Evolutionary conservation across 2,113 vertebrate genomes (phyloP), one percentile per base, ranked within the genome.

Genomic region (Typhlomys cinereus): DNA sequence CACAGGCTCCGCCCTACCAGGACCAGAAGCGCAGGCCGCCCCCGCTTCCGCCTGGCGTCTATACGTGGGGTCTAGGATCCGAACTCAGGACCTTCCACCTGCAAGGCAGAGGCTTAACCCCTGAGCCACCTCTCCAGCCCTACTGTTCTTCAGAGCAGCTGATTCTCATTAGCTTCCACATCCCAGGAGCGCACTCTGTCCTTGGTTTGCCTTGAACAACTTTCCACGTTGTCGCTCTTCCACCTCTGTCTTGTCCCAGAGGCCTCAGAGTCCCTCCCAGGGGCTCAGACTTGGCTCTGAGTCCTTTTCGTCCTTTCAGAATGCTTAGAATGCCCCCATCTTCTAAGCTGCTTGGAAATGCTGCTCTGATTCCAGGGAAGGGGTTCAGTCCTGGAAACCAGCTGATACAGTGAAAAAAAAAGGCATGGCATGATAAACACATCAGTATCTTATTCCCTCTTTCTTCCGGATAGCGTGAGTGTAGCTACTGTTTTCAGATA

Each of bases 161-260:
- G 46, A 18, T 34, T 25, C 20, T 61, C 52, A 67, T 18, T 54
- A 66, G 52, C 36, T 21, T 25, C 1, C 1, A 4, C 59, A 17
- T 17, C 34, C 62, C 27, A 39, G 31, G 17, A 8, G 48, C 0
- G 39, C 4, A 1, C 25, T 15, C 5, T 1, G 0, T 1, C 7
- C 36, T 57, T 64, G 0, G 3, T 21, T 11, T 44, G 46, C n/a
- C 52, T 82, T 23, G 44, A 23, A n/a, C 39, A 10, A 8, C 20
- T 18, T 41, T 14, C 6, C 39, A 81, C 29, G 23, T 76, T 57
- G 14, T 34, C 20, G 1, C 18, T 7, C 52, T 52, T 69, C 18
- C 27, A 41, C 11, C 25, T 10, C 11, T 3, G 44, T 12, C 7
- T 11, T 1, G 41, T 44, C 36, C 59, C 21, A 12, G 71, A 27